Evolutionary conservation across 1,140 invertebrate genomes (phyloP).

Genomic region (Vanessa tameamea): DNA sequence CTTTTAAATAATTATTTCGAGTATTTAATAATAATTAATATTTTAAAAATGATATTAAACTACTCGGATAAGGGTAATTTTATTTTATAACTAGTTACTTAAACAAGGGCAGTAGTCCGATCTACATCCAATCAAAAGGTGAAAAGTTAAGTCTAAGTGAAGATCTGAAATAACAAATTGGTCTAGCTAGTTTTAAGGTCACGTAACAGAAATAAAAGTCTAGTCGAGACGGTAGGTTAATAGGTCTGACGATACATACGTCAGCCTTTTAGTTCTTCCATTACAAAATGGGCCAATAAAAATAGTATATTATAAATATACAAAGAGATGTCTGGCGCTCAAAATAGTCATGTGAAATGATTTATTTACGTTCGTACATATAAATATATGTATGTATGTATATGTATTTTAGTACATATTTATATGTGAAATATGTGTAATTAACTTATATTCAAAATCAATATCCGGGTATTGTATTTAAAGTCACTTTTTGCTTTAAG

Average conservation of each 20-base stretch:
- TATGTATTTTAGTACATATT: not conserved
- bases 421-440: no score
- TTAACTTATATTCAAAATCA: no score
- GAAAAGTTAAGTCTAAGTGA: constrained; percentile 15
- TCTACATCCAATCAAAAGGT: constrained; percentile 4
- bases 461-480: no score
- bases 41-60: not conserved
- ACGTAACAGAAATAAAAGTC: constrained; percentile 41
- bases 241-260: constrained; percentile 34
- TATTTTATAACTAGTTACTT: not conserved
- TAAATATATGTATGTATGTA: not conserved
- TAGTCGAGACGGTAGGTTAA: constrained; percentile 33
- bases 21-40: not conserved
- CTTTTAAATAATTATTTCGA: no score
- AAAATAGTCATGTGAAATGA: not conserved
- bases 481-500: no score
- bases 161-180: constrained; percentile 35
- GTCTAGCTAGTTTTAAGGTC: constrained; percentile 33
- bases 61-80: not conserved
- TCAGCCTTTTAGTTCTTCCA: not conserved
- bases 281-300: constrained; percentile 45
- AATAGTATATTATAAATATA: constrained; percentile 39
- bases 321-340: constrained; percentile 8
- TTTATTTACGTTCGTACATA: not conserved
- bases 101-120: not conserved